Evolutionary conservation across 2,888 invertebrate genomes (phyloP), one percentile per base, ranked within the genome.

Genomic region (Willowsia nigromaculata): DNA sequence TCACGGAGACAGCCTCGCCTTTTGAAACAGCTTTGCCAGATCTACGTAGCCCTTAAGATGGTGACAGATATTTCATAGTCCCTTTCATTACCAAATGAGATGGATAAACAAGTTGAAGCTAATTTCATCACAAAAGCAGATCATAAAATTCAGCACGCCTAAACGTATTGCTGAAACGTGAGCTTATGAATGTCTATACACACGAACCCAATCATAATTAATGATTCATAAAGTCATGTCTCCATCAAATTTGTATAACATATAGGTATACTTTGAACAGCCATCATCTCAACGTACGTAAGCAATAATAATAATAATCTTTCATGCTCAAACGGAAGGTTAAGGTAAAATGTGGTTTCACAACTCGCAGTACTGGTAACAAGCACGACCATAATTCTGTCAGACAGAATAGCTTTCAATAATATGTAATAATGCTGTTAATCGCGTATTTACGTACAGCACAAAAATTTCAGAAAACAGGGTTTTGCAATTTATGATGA

Each of bases 301-400:
- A 50, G 11, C n/a, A 80, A 30, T 76, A 50, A 18, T 33, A 50
- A 25, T 13, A 80, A 30, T 50, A 50, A 59, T 47, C 59, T 83
- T 76, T 85, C 65, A 86, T 86, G 80, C 68, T 68, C 80, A 65
- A 78, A 78, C 50, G 85, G 85, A 86, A 86, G 85, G 85, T 86
- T 78, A 86, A 86, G 85, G 85, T 80, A 86, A 86, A 85, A 30
- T 27, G 25, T 50, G 43, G 47, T 85, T 85, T 76, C 76, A 65
- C 78, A 62, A 85, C 15, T 25, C 22, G 22, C 3, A 33, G 30
- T 18, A 68, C 30, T 68, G 68, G 74, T 47, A 74, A 74, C 74
- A 74, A 74, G 74, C 74, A 47, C 74, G 47, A 74, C n/a, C 25
- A 37, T 18, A 43, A n/a, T n/a, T n/a, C n/a, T n/a, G n/a, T n/a